Conservation (phyloP, 2,113 vertebrate species). For the Pollachius pollachius region DNA sequence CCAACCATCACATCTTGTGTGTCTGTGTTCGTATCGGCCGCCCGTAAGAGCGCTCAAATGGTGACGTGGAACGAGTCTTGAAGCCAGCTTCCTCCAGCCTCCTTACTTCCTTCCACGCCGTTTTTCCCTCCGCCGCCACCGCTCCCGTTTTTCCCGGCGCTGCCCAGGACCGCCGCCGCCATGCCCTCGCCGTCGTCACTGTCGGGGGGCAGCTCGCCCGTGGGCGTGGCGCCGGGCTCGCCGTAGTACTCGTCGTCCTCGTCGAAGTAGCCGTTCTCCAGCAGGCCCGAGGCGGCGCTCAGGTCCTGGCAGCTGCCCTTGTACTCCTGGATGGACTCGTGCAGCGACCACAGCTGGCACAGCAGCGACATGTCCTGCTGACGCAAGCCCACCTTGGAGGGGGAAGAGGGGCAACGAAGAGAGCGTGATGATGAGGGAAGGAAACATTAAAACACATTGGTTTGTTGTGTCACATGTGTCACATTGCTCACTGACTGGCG, state of each 20-base stretch:
- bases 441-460: too few relatives aligned
- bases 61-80: conserved; percentile 77
- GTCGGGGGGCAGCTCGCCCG: conserved; percentile 65
- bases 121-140: conserved; percentile 47
- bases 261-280: conserved; percentile 95
- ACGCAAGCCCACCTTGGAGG: conserved; percentile 87
- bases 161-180: conserved; percentile 9
- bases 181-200: conserved; percentile 50
- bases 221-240: conserved; percentile 72
- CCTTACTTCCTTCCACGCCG: too few relatives aligned
- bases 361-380: conserved; percentile 98
- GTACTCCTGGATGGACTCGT: conserved; percentile 98
- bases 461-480: too few relatives aligned
- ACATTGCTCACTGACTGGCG: too few relatives aligned
- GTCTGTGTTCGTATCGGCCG: conserved; percentile 6
- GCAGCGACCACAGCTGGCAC: conserved; percentile 95
- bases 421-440: not conserved
- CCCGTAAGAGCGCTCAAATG: conserved; percentile 56
- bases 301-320: conserved; percentile 93
- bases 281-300: conserved; percentile 79
- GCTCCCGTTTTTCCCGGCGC: conserved; percentile 54
- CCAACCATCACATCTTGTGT: not conserved
- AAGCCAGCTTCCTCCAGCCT: conserved; percentile 64
- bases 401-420: not conserved
- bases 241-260: conserved; percentile 92